phyloP scores from a whole-genome alignment of 2,888 invertebrate species.

The Drosophila macrothrix region DNA sequence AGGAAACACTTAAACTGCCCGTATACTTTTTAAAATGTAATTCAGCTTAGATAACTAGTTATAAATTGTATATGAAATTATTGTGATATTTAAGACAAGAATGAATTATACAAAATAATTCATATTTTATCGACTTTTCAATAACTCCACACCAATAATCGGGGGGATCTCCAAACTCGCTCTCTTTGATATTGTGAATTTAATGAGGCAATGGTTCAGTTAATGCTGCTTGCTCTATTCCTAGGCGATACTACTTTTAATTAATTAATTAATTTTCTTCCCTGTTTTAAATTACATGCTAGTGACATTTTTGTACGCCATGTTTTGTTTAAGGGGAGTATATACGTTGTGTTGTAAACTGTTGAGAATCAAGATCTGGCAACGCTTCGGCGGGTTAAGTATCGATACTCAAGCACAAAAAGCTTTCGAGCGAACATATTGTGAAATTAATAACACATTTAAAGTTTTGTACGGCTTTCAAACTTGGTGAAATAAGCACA shows the following conservation, averaged over 20 bases:
- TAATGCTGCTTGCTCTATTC: background rate
- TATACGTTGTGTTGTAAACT: constrained; percentile 3
- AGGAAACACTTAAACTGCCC: constrained; percentile 13
- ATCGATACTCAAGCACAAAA: constrained; percentile 18
- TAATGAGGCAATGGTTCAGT: background rate
- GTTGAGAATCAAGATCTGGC: constrained; percentile 4
- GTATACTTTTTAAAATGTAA: background rate
- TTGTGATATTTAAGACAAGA: background rate
- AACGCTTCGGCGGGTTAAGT: background rate
- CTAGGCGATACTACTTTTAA: background rate
- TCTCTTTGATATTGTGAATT: background rate
- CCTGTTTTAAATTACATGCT: background rate
- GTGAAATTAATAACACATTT: constrained; percentile 24
- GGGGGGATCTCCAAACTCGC: too few relatives aligned
- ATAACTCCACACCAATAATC: too few relatives aligned
- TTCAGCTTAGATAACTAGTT: background rate
- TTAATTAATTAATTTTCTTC: too few relatives aligned
- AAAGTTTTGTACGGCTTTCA: constrained; percentile 12
- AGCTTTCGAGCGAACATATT: constrained; percentile 24
- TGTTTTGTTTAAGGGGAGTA: background rate
- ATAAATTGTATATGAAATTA: background rate
- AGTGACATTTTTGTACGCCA: too few relatives aligned
- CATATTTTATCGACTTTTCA: background rate
- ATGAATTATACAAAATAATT: background rate
- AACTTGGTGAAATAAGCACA: constrained; percentile 21